A percentile compares a stretch with the other conserved stretches of the same genome.
phyloP scores from a whole-genome alignment of 64 coral and sea anemone genomes.

The Montipora efflorescens region DNA sequence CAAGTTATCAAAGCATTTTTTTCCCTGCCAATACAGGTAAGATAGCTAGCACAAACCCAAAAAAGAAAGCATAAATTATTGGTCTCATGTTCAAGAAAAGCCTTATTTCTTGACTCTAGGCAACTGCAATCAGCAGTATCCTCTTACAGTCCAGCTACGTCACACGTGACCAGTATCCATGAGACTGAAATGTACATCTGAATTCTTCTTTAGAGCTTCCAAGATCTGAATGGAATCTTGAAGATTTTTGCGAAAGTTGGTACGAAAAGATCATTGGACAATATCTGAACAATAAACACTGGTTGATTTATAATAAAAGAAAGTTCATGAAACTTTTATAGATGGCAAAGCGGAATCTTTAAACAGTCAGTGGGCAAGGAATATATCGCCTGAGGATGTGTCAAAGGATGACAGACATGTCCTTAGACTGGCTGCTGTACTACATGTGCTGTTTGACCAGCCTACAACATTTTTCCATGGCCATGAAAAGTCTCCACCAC shows the following conservation, averaged over 20 bases:
- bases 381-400: background rate
- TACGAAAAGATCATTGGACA: too few relatives aligned
- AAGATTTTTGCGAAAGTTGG: too few relatives aligned
- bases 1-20: background rate
- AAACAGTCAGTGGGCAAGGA: slow-evolving; percentile 17
- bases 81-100: too few relatives aligned
- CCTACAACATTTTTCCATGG: background rate
- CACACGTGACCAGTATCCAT: too few relatives aligned
- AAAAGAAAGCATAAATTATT: background rate
- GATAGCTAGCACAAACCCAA: background rate
- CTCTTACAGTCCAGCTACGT: too few relatives aligned
- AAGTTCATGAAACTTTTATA: background rate
- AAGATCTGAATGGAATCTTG: too few relatives aligned
- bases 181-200: too few relatives aligned
- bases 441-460: slow-evolving; percentile 27
- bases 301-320: too few relatives aligned
- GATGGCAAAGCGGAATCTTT: background rate
- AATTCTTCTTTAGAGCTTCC: too few relatives aligned
- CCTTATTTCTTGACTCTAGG: too few relatives aligned
- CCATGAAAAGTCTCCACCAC: background rate
- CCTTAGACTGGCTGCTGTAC: slow-evolving; percentile 3
- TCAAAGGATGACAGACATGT: slow-evolving; percentile 43
- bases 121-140: too few relatives aligned
- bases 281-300: too few relatives aligned
- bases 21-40: background rate